A percentile compares a stretch with the other conserved stretches of the same genome.
Conservation (phyloP, 2,113 vertebrate genomes). For the Micronycteris hirsuta region DNA sequence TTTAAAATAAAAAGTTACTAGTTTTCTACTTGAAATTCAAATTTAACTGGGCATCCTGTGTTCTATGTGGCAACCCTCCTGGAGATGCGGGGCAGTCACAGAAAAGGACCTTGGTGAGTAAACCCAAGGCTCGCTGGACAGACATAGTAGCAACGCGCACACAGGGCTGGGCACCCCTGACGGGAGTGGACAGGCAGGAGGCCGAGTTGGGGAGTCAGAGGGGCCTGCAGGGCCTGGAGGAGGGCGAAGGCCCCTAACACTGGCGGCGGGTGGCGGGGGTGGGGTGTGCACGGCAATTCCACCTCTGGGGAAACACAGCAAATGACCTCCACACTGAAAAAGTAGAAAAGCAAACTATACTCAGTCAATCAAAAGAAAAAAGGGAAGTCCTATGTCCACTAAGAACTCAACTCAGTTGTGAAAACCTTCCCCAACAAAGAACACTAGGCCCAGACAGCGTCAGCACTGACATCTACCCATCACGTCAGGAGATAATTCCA, state of each 20-base stretch:
- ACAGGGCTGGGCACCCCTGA: too few species aligned
- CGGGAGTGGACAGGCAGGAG: background rate
- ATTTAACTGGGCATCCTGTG: background rate
- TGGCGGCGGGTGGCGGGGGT: too few species aligned
- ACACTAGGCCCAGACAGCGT: background rate
- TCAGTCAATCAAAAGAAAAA: too few species aligned
- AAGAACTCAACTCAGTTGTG: too few species aligned
- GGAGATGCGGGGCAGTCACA: background rate
- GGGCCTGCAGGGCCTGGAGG: background rate
- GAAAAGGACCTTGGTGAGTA: too few species aligned
- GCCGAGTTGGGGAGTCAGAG: rapidly evolving
- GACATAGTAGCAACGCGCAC: rapidly evolving
- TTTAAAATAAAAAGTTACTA: too few species aligned
- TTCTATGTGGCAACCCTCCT: background rate
- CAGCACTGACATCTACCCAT: too few species aligned
- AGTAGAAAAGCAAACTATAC: background rate
- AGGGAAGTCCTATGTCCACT: too few species aligned
- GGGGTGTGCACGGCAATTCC: background rate
- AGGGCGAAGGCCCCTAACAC: background rate
- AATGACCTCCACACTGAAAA: background rate
- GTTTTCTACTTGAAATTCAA: background rate
- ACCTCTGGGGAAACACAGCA: too few species aligned
- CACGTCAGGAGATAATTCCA: background rate
- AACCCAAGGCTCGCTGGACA: background rate
- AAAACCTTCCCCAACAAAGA: background rate